Base-by-base conservation (phyloP, 2,888 invertebrate genomes). In the Neoaliturus tenellus region DNA sequence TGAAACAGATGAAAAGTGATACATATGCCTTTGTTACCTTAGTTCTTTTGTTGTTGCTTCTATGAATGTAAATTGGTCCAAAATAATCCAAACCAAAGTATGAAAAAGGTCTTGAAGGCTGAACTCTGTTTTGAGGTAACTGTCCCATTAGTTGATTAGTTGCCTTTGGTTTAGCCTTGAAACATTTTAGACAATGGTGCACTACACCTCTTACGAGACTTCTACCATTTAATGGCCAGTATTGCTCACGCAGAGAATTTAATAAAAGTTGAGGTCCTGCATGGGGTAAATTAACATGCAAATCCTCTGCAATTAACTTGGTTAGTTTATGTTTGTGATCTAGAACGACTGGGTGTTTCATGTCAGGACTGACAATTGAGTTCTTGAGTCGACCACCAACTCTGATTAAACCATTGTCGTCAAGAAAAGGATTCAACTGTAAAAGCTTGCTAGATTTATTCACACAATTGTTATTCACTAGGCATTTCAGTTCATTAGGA, bases 381-480 rank as follows among this genome's bases (percentile, higher is more conserved):
- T 35, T 35, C 6, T 35, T 35, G 4, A 35, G 35, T 4, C 35
- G 35, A 35, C 35, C 35, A 6, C 10, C 35, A 6, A 35, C 35
- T 35, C 35, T 83, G n/a, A 51, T 23, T 0, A 83, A 20, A 2
- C 31, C 4, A 31, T 58, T 23, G 10, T 2, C 3, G 33, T 78
- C 80, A 17, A 83, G 1, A 20, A 55, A 81, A 6, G 83, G 83
- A n/a, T 81, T 1, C 14, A 35, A 10, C 4, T 35, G 6, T 35
- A 35, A 35, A 10, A 35, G 35, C n/a, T n/a, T n/a, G n/a, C n/a
- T n/a, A n/a, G n/a, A n/a, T n/a, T n/a, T n/a, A n/a, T n/a, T n/a
- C n/a, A n/a, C n/a, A n/a, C n/a, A n/a, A n/a, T n/a, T n/a, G n/a
- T n/a, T n/a, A n/a, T n/a, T n/a, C n/a, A n/a, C n/a, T n/a, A n/a